phyloP scores from a whole-genome alignment of 1,140 invertebrate species.

The Drosophila tani region DNA sequence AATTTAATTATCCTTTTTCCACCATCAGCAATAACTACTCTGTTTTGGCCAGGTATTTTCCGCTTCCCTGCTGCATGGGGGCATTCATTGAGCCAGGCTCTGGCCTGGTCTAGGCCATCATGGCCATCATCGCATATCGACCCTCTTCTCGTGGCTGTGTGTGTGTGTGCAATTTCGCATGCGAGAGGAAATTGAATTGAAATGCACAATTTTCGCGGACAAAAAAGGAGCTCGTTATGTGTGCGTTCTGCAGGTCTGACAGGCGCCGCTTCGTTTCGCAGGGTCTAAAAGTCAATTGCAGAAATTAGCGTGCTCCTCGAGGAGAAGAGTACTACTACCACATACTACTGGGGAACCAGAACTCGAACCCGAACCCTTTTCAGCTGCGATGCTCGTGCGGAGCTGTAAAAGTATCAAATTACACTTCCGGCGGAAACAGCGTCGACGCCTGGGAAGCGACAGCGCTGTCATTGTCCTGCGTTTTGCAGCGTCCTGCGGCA shows the following conservation, averaged over 20 bases:
- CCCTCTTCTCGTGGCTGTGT: neutral
- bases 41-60: conserved; percentile 21
- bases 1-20: neutral
- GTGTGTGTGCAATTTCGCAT: conserved; percentile 58
- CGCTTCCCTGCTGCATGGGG: conserved; percentile 21
- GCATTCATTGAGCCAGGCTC: conserved; percentile 51
- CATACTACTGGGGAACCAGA: neutral
- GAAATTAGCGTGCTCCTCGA: conserved; percentile 62
- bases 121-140: conserved; percentile 1
- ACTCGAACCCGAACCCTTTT: conserved; percentile 52
- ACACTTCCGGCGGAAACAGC: conserved; percentile 82
- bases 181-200: conserved; percentile 79
- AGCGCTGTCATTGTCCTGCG: conserved; percentile 49
- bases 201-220: conserved; percentile 66
- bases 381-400: conserved; percentile 43
- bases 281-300: conserved; percentile 73
- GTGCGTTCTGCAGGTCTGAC: conserved; percentile 50
- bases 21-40: conserved; percentile 32
- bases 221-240: conserved; percentile 82
- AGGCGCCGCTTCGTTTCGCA: conserved; percentile 34
- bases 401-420: conserved; percentile 84
- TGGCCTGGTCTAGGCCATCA: conserved; percentile 26
- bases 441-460: conserved; percentile 57
- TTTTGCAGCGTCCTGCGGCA: conserved; percentile 50
- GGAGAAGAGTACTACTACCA: neutral